These are phyloP conservation scores for Pangasius djambal DNA, from an alignment of 2,797 vertebrate genomes.

Conservation along the genomic window DNA sequence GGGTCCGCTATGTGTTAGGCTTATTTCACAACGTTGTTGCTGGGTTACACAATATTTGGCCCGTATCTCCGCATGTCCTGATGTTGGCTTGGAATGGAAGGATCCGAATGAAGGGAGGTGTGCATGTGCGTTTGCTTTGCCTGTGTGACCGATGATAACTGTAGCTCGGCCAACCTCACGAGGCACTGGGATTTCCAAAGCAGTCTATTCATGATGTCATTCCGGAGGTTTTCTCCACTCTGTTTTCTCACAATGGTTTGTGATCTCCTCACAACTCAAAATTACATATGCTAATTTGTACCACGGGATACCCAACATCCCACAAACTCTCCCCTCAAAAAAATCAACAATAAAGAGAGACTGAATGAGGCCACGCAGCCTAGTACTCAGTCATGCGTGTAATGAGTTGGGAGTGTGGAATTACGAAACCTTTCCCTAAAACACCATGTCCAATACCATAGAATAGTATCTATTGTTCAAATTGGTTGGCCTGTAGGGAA, in stretches of 20 bases:
- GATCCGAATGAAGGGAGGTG: conserved; percentile 1
- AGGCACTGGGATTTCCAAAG: conserved; percentile 20
- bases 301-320: conserved; percentile 20
- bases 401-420: conserved; percentile 22
- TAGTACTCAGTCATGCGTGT: conserved; percentile 29
- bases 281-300: conserved; percentile 55
- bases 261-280: conserved; percentile 25
- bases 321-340: background rate
- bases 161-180: conserved; percentile 10
- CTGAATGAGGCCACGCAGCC: conserved; percentile 4
- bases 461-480: conserved; percentile 19
- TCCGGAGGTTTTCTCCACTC: conserved; percentile 7
- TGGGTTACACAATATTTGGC: conserved; percentile 52
- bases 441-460: background rate
- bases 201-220: conserved; percentile 32
- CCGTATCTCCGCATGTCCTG: conserved; percentile 24
- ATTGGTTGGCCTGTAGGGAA: background rate
- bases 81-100: conserved; percentile 13
- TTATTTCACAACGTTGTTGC: conserved; percentile 53
- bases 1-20: conserved; percentile 46
- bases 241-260: conserved; percentile 20
- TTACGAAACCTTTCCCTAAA: background rate
- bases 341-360: conserved; percentile 4
- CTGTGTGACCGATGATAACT: conserved; percentile 38
- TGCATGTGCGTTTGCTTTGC: conserved; percentile 7